Percentiles rank a stretch among this genome's conserved stretches.
These are phyloP conservation scores for Clarias laeviceps DNA, from an alignment of 2,797 vertebrate species.

Conservation along the genomic window DNA sequence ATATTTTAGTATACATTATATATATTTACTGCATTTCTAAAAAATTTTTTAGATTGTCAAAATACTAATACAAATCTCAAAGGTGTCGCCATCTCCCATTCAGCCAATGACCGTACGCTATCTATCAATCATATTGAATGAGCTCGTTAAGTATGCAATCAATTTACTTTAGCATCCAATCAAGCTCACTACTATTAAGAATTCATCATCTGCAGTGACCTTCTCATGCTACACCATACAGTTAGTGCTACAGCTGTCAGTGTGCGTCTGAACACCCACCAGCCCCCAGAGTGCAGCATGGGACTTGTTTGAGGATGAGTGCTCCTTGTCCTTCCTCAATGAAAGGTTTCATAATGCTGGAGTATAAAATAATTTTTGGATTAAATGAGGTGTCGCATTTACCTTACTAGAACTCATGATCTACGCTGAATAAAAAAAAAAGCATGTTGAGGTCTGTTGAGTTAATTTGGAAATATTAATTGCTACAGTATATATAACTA, in stretches of 20 bases:
- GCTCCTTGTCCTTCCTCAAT: not conserved
- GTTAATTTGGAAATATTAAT: not conserved
- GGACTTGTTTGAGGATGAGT: not conserved
- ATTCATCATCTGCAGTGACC: slow-evolving; percentile 4
- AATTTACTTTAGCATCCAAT: not conserved
- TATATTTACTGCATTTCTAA: no score
- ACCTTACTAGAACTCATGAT: not conserved
- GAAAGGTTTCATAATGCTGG: not conserved
- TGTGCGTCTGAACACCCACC: not conserved
- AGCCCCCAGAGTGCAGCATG: not conserved
- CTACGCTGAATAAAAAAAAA: no score
- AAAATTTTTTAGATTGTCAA: not conserved
- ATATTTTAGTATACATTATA: no score
- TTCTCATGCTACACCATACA: not conserved
- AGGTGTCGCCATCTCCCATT: not conserved
- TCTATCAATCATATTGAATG: not conserved
- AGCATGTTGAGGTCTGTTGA: not conserved
- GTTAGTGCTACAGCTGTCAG: not conserved
- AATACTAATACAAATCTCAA: not conserved
- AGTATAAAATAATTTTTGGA: not conserved
- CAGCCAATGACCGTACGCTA: not conserved
- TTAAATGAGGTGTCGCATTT: not conserved
- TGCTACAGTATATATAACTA: not conserved
- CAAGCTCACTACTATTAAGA: not conserved
- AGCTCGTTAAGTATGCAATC: not conserved